These are phyloP conservation scores for Noctua pronuba DNA, from an alignment of 2,888 invertebrate genomes.

Conservation along the genomic window DNA sequence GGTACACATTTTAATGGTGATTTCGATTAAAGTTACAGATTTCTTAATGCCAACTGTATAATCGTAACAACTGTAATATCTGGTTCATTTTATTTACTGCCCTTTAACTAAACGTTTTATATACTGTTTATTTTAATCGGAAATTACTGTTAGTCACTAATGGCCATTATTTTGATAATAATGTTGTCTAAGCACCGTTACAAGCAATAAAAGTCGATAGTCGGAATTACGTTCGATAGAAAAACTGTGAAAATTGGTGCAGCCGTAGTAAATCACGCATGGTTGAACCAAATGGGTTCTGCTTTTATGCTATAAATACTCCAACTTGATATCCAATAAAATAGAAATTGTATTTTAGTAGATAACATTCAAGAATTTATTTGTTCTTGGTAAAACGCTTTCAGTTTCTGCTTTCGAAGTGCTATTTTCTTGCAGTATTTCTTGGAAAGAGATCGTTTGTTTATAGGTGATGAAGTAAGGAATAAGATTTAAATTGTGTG, in stretches of 20 bases:
- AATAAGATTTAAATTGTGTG: constrained; percentile 19
- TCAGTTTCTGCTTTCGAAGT: constrained; percentile 16
- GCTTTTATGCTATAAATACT: constrained; percentile 39
- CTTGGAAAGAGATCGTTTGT: constrained; percentile 3
- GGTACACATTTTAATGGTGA: constrained; percentile 5
- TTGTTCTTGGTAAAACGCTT: constrained; percentile 7
- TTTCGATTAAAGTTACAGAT: constrained; percentile 14
- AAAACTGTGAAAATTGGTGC: constrained; percentile 41
- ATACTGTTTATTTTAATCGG: constrained; percentile 43
- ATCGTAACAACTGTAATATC: constrained; percentile 14
- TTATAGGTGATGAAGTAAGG: constrained; percentile 1
- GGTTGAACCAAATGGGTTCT: constrained; percentile 39
- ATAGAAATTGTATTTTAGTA: constrained; percentile 19
- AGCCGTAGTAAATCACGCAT: constrained; percentile 42
- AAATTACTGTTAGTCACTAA: constrained; percentile 40
- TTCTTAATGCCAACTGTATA: constrained; percentile 10
- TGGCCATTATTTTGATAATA: constrained; percentile 55
- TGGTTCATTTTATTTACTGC: constrained; percentile 18
- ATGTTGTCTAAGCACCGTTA: constrained; percentile 44
- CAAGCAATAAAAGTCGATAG: constrained; percentile 41
- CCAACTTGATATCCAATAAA: constrained; percentile 33
- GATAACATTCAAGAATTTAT: constrained; percentile 24
- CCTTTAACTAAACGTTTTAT: constrained; percentile 40
- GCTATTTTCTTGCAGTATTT: constrained; percentile 5
- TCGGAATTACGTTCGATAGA: constrained; percentile 40